Conservation (phyloP, 2,113 vertebrate species). For the Megaceryle maxima region DNA sequence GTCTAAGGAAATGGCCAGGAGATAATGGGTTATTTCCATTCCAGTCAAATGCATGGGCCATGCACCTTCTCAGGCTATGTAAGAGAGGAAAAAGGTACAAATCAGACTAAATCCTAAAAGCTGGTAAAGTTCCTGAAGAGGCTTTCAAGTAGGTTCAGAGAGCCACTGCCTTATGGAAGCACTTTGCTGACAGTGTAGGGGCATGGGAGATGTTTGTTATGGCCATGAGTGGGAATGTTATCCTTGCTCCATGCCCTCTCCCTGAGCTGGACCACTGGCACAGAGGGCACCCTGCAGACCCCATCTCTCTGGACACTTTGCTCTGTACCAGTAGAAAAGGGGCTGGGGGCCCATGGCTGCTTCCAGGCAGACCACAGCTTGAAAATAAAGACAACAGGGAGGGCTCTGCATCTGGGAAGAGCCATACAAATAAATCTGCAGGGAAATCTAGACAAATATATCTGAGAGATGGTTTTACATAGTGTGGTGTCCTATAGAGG, state of each 20-base stretch:
- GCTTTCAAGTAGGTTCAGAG: not conserved
- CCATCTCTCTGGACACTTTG: not conserved
- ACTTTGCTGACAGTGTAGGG: not conserved
- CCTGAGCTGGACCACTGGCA: not conserved
- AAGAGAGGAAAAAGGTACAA: not conserved
- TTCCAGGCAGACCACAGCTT: not conserved
- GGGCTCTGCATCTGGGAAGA: not conserved
- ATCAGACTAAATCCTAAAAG: not conserved
- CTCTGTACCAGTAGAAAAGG: not conserved
- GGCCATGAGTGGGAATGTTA: not conserved
- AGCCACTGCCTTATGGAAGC: not conserved
- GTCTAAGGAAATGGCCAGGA: not conserved
- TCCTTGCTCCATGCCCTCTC: fast-evolving
- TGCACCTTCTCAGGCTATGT: not conserved
- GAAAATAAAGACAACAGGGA: not conserved
- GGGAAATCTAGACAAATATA: not conserved
- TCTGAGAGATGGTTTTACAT: not conserved
- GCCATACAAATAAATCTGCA: not conserved
- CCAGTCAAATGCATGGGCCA: not conserved
- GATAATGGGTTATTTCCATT: not conserved
- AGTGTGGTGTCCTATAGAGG: not conserved
- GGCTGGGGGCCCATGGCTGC: fast-evolving
- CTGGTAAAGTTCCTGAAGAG: not conserved
- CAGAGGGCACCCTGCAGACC: not conserved
- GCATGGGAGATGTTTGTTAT: fast-evolving